phyloP scores from a whole-genome alignment of 2,888 invertebrate genomes.

The Willowsia nigromaculata region DNA sequence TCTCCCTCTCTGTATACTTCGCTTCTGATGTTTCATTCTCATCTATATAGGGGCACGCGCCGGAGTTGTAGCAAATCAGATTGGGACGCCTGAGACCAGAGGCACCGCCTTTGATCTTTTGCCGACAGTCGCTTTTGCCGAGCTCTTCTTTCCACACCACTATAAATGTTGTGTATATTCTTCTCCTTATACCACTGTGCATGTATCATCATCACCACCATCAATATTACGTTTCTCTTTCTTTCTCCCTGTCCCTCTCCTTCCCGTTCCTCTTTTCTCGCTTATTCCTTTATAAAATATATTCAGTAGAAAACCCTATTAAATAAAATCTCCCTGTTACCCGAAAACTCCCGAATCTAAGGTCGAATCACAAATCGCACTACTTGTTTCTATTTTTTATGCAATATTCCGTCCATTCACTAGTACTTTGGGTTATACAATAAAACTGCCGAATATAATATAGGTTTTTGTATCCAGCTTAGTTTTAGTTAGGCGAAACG shows the following conservation, averaged over 20 bases:
- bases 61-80: constrained; percentile 79
- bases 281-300: constrained; percentile 66
- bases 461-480: neutral
- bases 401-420: constrained; percentile 37
- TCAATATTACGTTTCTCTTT: constrained; percentile 42
- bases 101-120: constrained; percentile 79
- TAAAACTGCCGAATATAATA: neutral
- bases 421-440: constrained; percentile 12
- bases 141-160: constrained; percentile 62
- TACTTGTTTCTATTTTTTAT: constrained; percentile 60
- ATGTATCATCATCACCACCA: constrained; percentile 19
- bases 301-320: constrained; percentile 76
- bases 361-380: constrained; percentile 78
- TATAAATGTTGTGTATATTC: constrained; percentile 47
- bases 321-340: constrained; percentile 75
- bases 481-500: neutral
- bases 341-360: constrained; percentile 78
- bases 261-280: constrained; percentile 26
- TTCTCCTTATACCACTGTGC: constrained; percentile 8
- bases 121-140: constrained; percentile 78
- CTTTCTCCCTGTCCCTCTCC: constrained; percentile 36
- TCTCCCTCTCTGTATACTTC: constrained; percentile 64
- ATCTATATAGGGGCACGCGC: constrained; percentile 78
- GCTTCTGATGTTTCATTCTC: constrained; percentile 70
- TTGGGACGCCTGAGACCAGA: constrained; percentile 77